A percentile compares a stretch with the other conserved stretches of the same genome.
These are phyloP conservation scores for Coendou prehensilis DNA, from an alignment of 2,797 vertebrate genomes.

Conservation along the genomic window DNA sequence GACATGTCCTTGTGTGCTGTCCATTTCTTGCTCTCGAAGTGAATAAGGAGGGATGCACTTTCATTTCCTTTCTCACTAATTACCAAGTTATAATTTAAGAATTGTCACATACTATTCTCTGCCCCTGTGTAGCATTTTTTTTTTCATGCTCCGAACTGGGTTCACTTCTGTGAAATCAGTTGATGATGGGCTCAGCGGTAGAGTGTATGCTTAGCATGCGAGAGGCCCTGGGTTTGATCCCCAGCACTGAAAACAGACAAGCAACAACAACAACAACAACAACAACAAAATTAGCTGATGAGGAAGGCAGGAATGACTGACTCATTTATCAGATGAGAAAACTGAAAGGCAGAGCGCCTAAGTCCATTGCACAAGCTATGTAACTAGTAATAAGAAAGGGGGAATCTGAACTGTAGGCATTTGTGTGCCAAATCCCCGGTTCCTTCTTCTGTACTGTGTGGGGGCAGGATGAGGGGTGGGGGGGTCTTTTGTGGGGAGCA, in stretches of 20 bases:
- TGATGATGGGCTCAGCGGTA: not conserved
- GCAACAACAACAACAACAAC: not conserved
- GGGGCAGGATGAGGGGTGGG: not conserved
- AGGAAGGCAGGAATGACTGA: slow-evolving; percentile 35
- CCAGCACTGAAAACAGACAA: not conserved
- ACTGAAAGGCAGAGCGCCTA: not conserved
- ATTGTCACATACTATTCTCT: not conserved
- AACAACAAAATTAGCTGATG: not conserved
- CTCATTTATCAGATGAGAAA: slow-evolving; percentile 59
- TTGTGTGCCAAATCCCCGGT: not conserved
- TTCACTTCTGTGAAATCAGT: not conserved
- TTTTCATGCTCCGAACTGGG: not conserved
- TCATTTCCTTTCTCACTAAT: not conserved
- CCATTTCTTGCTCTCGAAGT: not conserved
- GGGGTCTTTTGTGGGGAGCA: not conserved
- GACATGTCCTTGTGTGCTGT: not conserved
- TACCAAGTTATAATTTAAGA: not conserved
- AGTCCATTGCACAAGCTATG: not conserved
- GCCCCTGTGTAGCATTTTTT: not conserved
- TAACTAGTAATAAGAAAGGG: not conserved
- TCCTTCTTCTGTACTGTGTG: not conserved
- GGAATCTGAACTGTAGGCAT: not conserved
- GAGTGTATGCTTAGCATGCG: not conserved
- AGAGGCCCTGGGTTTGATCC: not conserved
- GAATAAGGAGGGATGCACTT: not conserved